Evolutionary conservation across 2,888 invertebrate genomes (phyloP).

Genomic region (Scaptomyza polygonia): DNA sequence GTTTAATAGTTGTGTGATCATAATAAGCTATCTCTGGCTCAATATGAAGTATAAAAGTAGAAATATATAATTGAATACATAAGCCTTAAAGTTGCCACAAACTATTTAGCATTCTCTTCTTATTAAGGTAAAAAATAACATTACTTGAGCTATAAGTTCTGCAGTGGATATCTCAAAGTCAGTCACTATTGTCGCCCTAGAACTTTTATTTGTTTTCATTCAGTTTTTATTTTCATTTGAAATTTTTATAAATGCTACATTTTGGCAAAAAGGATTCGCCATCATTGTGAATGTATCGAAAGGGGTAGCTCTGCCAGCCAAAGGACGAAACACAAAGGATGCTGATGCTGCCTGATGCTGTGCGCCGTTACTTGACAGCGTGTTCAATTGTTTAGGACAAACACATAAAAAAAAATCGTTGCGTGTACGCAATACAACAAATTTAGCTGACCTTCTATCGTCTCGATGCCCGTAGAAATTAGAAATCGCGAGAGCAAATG

Average conservation of each 20-base stretch:
- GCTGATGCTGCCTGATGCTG: slow-evolving; percentile 34
- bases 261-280: slow-evolving; percentile 66
- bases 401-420: slow-evolving; percentile 45
- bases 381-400: slow-evolving; percentile 61
- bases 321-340: slow-evolving; percentile 59
- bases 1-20: background rate
- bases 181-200: background rate
- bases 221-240: slow-evolving; percentile 64
- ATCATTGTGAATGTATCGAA: slow-evolving; percentile 37
- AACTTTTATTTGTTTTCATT: slow-evolving; percentile 21
- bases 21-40: too few relatives aligned
- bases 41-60: too few relatives aligned
- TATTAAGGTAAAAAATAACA: too few relatives aligned
- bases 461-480: slow-evolving; percentile 49
- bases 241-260: slow-evolving; percentile 72
- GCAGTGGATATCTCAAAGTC: background rate
- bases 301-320: slow-evolving; percentile 60
- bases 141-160: too few relatives aligned
- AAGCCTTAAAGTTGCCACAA: too few relatives aligned
- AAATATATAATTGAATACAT: too few relatives aligned
- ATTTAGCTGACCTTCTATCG: slow-evolving; percentile 60
- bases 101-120: too few relatives aligned
- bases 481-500: slow-evolving; percentile 6
- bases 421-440: slow-evolving; percentile 43
- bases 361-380: slow-evolving; percentile 54